Evolutionary conservation across 2,797 vertebrate species (phyloP), one percentile per base, ranked within the genome.

Genomic region (Hapalemur alaotrensis): DNA sequence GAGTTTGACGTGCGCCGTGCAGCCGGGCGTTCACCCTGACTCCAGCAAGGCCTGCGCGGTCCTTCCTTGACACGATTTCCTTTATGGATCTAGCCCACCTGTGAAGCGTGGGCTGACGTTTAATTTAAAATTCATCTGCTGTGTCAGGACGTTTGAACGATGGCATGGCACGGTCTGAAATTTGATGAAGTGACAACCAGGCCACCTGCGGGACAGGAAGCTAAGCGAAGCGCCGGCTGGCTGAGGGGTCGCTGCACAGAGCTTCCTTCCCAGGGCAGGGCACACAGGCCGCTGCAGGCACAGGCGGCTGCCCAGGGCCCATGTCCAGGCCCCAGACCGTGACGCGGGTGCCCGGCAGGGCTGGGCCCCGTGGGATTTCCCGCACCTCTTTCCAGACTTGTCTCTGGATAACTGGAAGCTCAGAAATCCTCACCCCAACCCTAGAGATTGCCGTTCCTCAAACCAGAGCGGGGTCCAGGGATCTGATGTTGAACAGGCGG

Each of bases 1-100:
- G 0, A n/a, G 52, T 63, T 32, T 63, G 32, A 38, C 2, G 3
- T 4, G 10, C 3, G 0, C 41, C 7, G 9, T 18, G 63, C 14
- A 0, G 38, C 0, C 3, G 32, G 28, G 46, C 30, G 2, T 22
- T 76, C 43, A 46, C 43, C 43, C 48, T 41, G 7, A 41, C 15
- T 46, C 76, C 15, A 32, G 61, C 6, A 32, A 46, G 79, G 17
- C n/a, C 0, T 0, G 46, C 7, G 2, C 15, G 15, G 4, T 48
- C 22, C 28, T 80, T 38, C 35, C 6, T 54, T 57, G 61, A 8
- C 22, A 11, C 73, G 13, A 4, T 41, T 83, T 18, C 23, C 8
- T 38, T 22, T 43, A 12, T 1, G 13, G 78, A 20, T 50, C 38
- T 52, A 35, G 50, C 32, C 38, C 18, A 28, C 30, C 23, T 35